Evolutionary conservation across 2,113 vertebrate genomes (phyloP), one percentile per base, ranked within the genome.

Genomic region (Corythaixoides concolor): DNA sequence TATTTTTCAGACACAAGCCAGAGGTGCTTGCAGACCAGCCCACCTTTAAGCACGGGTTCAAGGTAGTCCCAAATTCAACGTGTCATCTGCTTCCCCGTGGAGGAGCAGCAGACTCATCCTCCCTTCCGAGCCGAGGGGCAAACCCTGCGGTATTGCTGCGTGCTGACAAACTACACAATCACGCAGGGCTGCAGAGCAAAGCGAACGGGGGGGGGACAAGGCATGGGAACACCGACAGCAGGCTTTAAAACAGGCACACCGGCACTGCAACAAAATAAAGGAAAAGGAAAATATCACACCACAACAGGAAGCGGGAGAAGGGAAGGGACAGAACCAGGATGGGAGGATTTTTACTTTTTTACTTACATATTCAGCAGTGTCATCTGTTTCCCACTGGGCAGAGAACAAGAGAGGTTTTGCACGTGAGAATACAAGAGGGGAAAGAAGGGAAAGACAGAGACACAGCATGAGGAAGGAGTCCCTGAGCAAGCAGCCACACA

Each of bases 291-390:
- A 89, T 33, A 84, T 30, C 90, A 93, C 97, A 96, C 26, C 45
- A 95, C 94, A 73, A 88, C 30, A 73, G 64, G 73, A 91, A 76
- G 15, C 10, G 64, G 92, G 78, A 75, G 86, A 67, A 91, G 94
- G 92, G 90, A 58, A 76, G 72, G 81, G 81, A 33, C 84, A 95
- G 88, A 87, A 80, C 47, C 47, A 91, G 69, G 58, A 55, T 1
- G 56, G 80, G 62, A 88, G 83, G 66, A 58, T 59, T 91, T 81
- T 87, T 62, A 45, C n/a, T 76, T 78, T 50, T 72, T 83, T 98
- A 98, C 99, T 99, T 97, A 99, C 99, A 64, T 99, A 99, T 98
- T 99, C 99, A 75, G 99, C 99, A 67, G 99, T 99, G 98, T 99
- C 99, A 97, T 99, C 99, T 97, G 97, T 99, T 98, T 99, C 99